phyloP scores from a whole-genome alignment of 2,888 invertebrate genomes.

The Pycnomerus fuliginosus region DNA sequence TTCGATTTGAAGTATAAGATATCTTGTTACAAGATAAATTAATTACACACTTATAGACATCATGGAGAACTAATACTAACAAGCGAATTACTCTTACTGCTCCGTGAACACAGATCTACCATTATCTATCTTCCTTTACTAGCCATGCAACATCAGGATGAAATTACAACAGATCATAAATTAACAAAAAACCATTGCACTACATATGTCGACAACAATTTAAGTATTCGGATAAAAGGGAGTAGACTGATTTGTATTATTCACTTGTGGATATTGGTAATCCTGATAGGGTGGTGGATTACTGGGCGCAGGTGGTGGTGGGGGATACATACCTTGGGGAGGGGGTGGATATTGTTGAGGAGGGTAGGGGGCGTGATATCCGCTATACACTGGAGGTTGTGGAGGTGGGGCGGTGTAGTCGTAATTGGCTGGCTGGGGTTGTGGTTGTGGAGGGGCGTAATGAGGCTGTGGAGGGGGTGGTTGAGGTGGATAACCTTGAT shows the following conservation, averaged over 20 bases:
- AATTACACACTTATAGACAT: constrained; percentile 27
- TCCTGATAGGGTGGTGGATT: constrained; percentile 37
- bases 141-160: constrained; percentile 7
- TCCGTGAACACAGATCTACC: constrained; percentile 19
- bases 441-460: constrained; percentile 38
- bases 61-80: constrained; percentile 24
- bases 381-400: constrained; percentile 37
- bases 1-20: constrained; percentile 30
- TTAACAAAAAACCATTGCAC: constrained; percentile 29
- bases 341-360: constrained; percentile 43
- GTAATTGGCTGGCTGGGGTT: constrained; percentile 25
- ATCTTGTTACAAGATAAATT: constrained; percentile 40
- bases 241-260: constrained; percentile 27
- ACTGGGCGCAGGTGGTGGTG: constrained; percentile 34
- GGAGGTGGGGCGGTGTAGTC: constrained; percentile 32
- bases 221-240: constrained; percentile 38
- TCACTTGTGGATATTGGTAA: constrained; percentile 40
- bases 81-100: constrained; percentile 27
- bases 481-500: constrained; percentile 45
- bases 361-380: constrained; percentile 41
- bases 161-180: constrained; percentile 6
- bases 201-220: constrained; percentile 18
- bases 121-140: background rate
- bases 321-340: constrained; percentile 40
- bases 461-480: constrained; percentile 41